A percentile compares a stretch with the other conserved stretches of the same genome.
Conservation (phyloP, 1,140 invertebrate species). For the Sarcophaga bullata region DNA sequence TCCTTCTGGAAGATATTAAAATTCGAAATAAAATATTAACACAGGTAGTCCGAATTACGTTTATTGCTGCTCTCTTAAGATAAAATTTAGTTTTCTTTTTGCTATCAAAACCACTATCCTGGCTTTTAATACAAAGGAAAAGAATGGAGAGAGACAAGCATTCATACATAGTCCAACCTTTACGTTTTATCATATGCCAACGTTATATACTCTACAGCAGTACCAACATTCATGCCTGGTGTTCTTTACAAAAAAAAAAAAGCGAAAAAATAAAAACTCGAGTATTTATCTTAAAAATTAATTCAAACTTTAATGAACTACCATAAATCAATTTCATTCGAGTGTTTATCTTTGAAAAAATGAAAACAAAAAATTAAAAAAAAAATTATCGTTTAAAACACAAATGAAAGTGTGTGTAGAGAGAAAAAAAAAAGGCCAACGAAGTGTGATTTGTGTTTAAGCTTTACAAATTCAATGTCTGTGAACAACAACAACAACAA, state of each 20-base stretch:
- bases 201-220: too few species aligned
- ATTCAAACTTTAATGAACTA: neutral
- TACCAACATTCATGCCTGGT: neutral
- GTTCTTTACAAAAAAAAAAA: neutral
- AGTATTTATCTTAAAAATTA: constrained; percentile 12
- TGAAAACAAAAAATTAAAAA: neutral
- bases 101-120: too few species aligned
- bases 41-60: too few species aligned
- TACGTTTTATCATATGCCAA: too few species aligned
- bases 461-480: constrained; percentile 11
- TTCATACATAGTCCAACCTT: too few species aligned
- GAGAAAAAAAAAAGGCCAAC: neutral
- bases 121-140: too few species aligned
- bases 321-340: constrained; percentile 5
- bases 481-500: too few species aligned
- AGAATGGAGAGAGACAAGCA: too few species aligned
- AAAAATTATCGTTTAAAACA: neutral
- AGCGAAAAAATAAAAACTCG: neutral
- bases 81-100: too few species aligned
- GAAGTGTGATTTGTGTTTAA: constrained; percentile 5
- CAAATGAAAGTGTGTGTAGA: neutral
- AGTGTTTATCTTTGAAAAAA: neutral
- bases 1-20: too few species aligned
- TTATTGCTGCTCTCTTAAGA: too few species aligned
- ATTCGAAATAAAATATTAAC: too few species aligned